Evolutionary conservation across 2,113 vertebrate genomes (phyloP), one percentile per base, ranked within the genome.

Genomic region (Salvator merianae): DNA sequence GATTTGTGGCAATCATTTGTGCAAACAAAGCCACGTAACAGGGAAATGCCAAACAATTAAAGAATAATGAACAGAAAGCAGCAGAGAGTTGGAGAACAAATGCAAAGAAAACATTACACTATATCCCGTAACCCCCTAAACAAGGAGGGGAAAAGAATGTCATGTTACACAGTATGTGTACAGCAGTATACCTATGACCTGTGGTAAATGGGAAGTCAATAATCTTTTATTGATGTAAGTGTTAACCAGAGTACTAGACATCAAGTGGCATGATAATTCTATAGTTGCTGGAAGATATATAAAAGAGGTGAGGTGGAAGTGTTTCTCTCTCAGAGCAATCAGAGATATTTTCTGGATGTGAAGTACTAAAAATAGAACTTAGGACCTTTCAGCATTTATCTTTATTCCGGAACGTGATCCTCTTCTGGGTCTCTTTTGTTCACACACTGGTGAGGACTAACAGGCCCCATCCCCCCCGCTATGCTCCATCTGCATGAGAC

Each of bases 11-110:
- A 90, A 89, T 92, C 88, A 68, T 92, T 92, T 90, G 93, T 92
- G 91, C 92, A 94, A 94, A 92, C 94, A 92, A 91, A 93, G 86
- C 79, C 92, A 88, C 8, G 0, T 92, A 90, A 89, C 89, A 76
- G 88, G 92, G 85, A 94, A 95, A 94, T 91, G 89, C 91, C 91
- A 93, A 89, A 93, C 87, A 93, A 94, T 95, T 94, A 94, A 91
- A 93, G 88, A 91, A 81, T 91, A 91, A 93, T 92, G 93, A 94
- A 90, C 76, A 91, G 91, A 88, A 91, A 89, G 88, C 75, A 89
- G 89, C 59, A 63, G 18, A 40, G 87, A 91, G 84, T 84, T 81
- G 79, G 82, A 82, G 77, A 82, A 92, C 76, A 89, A 90, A 55
- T 77, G 87, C 75, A 91, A 87, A 88, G 91, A 77, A 91, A 94